Evolutionary conservation across 2,888 invertebrate species (phyloP), one percentile per base, ranked within the genome.

Genomic region (Oligia fasciuncula): DNA sequence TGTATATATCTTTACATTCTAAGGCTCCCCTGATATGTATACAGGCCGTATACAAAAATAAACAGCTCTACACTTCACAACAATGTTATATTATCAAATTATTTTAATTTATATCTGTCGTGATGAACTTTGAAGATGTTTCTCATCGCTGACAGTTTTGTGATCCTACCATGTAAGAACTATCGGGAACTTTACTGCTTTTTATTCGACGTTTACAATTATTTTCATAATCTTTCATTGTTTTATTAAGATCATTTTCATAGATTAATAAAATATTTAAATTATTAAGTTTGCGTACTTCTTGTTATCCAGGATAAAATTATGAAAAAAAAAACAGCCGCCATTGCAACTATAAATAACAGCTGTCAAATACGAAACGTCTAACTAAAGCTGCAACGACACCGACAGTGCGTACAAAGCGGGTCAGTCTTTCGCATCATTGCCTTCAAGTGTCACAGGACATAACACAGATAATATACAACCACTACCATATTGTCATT

Each of bases 11-110:
- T 87, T 77, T 91, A 92, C 88, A 90, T 91, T 87, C 93, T 95
- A 97, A 96, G 96, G 96, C 97, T 94, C 91, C 85, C 93, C 89
- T 96, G 97, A 97, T 96, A 97, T 97, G 97, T 94, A 95, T 93
- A 94, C 95, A 92, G 92, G 90, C 90, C 89, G 94, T 94, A 93
- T 96, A 96, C 93, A 97, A 97, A 97, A 97, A 97, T 97, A 97
- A 95, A 95, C 93, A 88, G 91, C 93, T 96, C 92, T 95, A 91
- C 90, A 94, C 93, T 90, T 94, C 77, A 90, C 92, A 96, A 96
- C 95, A 95, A 93, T 80, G 82, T 87, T 87, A 87, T 86, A 86
- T 76, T 83, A 79, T 84, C 82, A 77, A 88, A 72, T 68, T 84
- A 85, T 85, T 86, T 75, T 83, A 83, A 81, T 84, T 81, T 83